Conservation (phyloP, 2,797 vertebrate species). For the Eremophila alpestris region DNA sequence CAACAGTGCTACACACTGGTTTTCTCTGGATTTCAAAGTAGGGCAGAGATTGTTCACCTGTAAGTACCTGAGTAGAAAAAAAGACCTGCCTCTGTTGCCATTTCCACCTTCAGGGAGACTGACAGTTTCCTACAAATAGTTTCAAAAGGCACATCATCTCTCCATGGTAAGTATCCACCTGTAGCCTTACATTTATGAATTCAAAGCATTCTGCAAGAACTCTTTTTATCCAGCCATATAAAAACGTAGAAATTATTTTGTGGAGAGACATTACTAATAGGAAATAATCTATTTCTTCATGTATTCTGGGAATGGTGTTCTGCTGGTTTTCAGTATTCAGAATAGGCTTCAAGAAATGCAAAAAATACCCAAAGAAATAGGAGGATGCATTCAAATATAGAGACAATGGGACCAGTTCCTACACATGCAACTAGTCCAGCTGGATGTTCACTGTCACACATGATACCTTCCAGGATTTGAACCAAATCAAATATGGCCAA, state of each 20-base stretch:
- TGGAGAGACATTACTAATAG: conserved; percentile 40
- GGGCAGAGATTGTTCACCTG: conserved; percentile 42
- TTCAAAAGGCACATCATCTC: conserved; percentile 64
- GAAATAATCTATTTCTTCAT: neutral
- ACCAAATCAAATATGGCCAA: neutral
- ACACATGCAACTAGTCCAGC: conserved; percentile 29
- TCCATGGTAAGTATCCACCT: conserved; percentile 5
- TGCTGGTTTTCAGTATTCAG: conserved; percentile 53
- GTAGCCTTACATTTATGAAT: conserved; percentile 14
- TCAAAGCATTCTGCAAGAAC: conserved; percentile 36
- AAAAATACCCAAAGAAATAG: conserved; percentile 2
- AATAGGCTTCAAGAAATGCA: conserved; percentile 26
- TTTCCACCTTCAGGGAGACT: neutral
- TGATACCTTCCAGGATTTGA: neutral
- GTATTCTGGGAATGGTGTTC: neutral
- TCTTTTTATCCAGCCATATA: neutral
- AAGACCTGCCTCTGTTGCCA: conserved; percentile 45
- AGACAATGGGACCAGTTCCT: neutral
- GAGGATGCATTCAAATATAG: neutral
- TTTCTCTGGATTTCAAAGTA: conserved; percentile 22
- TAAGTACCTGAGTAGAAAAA: conserved; percentile 65
- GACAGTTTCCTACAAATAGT: conserved; percentile 43
- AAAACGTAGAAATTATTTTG: neutral
- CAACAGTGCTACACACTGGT: neutral
- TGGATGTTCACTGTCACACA: neutral